These are phyloP conservation scores for Lasioglossum malachurum DNA, from an alignment of 2,888 invertebrate genomes.

Conservation along the genomic window DNA sequence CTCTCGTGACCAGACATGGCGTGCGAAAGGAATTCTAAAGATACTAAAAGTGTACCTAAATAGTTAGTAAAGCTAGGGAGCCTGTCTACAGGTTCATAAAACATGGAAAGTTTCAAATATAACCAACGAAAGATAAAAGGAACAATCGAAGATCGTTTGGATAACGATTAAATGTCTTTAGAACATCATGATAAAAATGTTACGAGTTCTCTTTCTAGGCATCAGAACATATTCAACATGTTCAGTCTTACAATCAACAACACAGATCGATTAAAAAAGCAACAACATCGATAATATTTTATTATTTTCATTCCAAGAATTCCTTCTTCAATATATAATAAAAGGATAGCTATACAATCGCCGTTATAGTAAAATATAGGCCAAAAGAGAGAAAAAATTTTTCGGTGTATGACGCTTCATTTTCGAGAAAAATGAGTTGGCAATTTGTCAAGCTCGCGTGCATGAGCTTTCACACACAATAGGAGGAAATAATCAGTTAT, in stretches of 20 bases:
- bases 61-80: not conserved
- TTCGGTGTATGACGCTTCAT: not conserved
- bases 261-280: not conserved
- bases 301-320: not conserved
- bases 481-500: not conserved
- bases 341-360: not conserved
- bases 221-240: not conserved
- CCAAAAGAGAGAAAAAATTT: not conserved
- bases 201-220: not conserved
- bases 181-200: not conserved
- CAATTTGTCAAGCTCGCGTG: not conserved
- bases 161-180: not conserved
- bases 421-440: slow-evolving; percentile 4
- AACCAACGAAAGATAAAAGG: not conserved
- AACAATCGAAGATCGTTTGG: not conserved
- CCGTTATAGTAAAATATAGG: not conserved
- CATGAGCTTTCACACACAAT: not conserved
- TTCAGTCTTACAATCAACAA: not conserved
- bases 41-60: slow-evolving; percentile 1
- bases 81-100: slow-evolving; percentile 1
- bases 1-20: not conserved
- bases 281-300: not conserved
- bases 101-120: not conserved
- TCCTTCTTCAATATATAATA: no score
- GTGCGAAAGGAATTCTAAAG: slow-evolving; percentile 4